These are phyloP conservation scores for Taurulus bubalis DNA, from an alignment of 2,113 vertebrate genomes.

Conservation along the genomic window DNA sequence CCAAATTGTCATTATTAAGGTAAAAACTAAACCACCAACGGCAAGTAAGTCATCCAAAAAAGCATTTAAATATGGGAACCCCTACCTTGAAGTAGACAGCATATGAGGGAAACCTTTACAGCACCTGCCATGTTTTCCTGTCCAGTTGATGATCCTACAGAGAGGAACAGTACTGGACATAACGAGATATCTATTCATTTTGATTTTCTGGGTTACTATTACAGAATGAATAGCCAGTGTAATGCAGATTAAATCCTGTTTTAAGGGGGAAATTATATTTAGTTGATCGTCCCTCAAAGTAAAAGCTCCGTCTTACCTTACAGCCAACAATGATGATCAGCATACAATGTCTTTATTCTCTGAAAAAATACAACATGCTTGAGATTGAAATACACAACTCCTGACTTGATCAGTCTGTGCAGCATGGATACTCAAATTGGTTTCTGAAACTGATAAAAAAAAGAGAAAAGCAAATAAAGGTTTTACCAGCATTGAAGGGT, in stretches of 20 bases:
- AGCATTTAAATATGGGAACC: not conserved
- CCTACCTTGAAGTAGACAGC: slow-evolving; percentile 69
- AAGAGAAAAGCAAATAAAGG: not conserved
- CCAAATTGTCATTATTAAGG: not conserved
- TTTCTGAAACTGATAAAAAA: not conserved
- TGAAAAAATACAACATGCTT: accelerated
- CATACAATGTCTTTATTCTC: slow-evolving; percentile 11
- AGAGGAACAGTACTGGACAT: not conserved
- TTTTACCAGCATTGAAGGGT: slow-evolving; percentile 53
- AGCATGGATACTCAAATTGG: accelerated
- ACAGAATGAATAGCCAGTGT: not conserved
- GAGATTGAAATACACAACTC: not conserved
- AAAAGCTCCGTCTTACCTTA: slow-evolving; percentile 42
- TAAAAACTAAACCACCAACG: not conserved
- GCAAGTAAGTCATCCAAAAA: not conserved
- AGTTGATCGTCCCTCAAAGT: not conserved
- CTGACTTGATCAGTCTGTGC: not conserved
- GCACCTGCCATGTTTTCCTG: slow-evolving; percentile 47
- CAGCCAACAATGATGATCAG: slow-evolving; percentile 20
- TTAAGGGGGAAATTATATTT: not conserved
- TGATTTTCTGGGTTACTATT: not conserved
- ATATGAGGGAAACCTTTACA: slow-evolving; percentile 51
- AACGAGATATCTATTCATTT: not conserved
- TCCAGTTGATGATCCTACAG: slow-evolving; percentile 8
- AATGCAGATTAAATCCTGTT: not conserved